Conservation (phyloP, 2,113 vertebrate genomes). For the Macrotis lagotis region DNA sequence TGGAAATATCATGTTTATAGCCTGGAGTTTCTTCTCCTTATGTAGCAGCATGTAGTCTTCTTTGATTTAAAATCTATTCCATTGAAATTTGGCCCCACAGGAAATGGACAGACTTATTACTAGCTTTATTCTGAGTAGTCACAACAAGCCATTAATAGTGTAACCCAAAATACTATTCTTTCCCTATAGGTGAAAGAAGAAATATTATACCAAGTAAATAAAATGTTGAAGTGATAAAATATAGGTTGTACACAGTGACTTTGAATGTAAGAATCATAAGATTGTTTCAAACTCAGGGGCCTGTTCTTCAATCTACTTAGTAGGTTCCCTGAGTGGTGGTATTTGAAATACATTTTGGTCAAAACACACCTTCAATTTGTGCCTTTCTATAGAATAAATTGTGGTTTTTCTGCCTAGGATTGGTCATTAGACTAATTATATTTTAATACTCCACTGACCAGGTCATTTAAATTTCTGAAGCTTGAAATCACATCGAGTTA, state of each 20-base stretch:
- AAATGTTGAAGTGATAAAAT: constrained; percentile 50
- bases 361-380: neutral
- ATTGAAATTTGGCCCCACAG: constrained; percentile 43
- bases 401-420: neutral
- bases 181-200: constrained; percentile 38
- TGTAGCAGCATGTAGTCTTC: constrained; percentile 28
- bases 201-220: constrained; percentile 47
- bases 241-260: neutral
- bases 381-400: neutral
- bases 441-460: neutral
- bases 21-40: constrained; percentile 37
- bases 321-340: neutral
- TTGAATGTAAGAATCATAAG: neutral
- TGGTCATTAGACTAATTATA: neutral
- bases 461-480: neutral
- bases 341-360: constrained; percentile 38
- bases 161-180: constrained; percentile 49
- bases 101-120: constrained; percentile 30
- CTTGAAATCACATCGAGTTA: neutral
- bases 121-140: constrained; percentile 49
- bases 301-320: neutral
- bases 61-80: constrained; percentile 67
- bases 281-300: neutral
- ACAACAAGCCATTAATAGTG: constrained; percentile 54
- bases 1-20: constrained; percentile 57